A percentile compares a stretch with the other conserved stretches of the same genome.
phyloP scores from a whole-genome alignment of 1,140 invertebrate genomes.

The Drosophila repleta region DNA sequence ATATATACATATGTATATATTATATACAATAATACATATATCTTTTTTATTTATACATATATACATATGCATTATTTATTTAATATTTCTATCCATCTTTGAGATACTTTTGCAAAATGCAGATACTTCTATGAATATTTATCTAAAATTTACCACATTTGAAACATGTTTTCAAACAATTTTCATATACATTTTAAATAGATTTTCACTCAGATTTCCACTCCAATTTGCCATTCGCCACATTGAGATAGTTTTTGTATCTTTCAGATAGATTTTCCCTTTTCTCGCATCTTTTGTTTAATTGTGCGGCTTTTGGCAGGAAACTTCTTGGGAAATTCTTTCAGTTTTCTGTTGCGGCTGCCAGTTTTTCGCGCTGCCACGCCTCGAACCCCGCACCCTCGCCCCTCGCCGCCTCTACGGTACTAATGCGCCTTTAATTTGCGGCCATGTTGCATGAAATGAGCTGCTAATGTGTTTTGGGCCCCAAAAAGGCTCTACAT shows the following conservation, averaged over 20 bases:
- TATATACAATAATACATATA: no score
- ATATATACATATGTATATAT: no score
- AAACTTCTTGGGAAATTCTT: slow-evolving; percentile 39
- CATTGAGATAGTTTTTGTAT: neutral
- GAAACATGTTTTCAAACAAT: no score
- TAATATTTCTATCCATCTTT: neutral
- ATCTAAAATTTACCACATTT: no score
- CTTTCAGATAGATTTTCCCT: slow-evolving; percentile 5
- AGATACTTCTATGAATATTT: slow-evolving; percentile 7
- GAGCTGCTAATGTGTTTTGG: slow-evolving; percentile 77
- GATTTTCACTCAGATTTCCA: neutral
- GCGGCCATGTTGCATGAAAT: slow-evolving; percentile 69
- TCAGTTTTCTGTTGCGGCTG: slow-evolving; percentile 48
- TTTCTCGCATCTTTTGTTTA: neutral
- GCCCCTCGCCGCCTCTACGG: slow-evolving; percentile 1
- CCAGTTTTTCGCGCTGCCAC: slow-evolving; percentile 26
- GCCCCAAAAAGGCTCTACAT: slow-evolving; percentile 45
- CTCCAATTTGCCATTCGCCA: neutral
- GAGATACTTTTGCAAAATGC: slow-evolving; percentile 30
- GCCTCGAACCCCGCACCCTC: neutral
- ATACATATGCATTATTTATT: no score
- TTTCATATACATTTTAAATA: no score
- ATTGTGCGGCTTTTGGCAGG: neutral
- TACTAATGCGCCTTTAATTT: slow-evolving; percentile 78
- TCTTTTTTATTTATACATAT: no score